Evolutionary conservation across 2,797 vertebrate species (phyloP), one percentile per base, ranked within the genome.

Genomic region (Periparus ater): DNA sequence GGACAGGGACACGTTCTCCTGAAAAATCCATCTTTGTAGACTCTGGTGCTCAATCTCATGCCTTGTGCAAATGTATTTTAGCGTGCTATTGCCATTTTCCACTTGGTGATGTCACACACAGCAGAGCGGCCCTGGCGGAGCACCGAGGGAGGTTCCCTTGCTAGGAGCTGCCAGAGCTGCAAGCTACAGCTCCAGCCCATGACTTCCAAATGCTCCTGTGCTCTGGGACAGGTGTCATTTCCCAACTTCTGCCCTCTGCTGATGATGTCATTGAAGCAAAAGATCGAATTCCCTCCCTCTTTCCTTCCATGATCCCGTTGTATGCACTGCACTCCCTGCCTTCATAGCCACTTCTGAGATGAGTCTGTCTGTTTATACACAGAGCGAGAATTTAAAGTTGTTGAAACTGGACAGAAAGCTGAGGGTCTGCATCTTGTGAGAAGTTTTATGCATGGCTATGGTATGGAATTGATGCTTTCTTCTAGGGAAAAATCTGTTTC

Each of bases 1-100:
- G 66, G 79, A 77, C 23, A 87, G 89, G 42, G 61, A 84, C 51
- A 85, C 25, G 27, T 65, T 91, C 81, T 85, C 66, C 34, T 40
- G 25, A 86, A 94, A 96, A 94, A 93, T 87, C 79, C 70, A 85
- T 91, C 80, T 95, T 89, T 71, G 47, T 79, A 91, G 57, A 72
- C 91, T 91, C 57, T 74, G 85, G 44, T 62, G n/a, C 54, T 89
- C 89, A 18, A 7, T 79, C 66, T 86, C 30, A 3, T 42, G n/a
- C 54, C 55, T 89, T 68, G 51, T 74, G 26, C 70, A 92, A 92
- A 81, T 22, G 15, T 55, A n/a, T 89, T 92, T 94, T 78, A 83
- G 71, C 29, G 13, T 19, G 61, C 72, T 76, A 22, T n/a, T 32
- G 16, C 58, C 71, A 2, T 50, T 95, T 84, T 70, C 72, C 57